Conservation (phyloP, 2,113 vertebrate genomes). For the Pelmatolapia mariae region DNA sequence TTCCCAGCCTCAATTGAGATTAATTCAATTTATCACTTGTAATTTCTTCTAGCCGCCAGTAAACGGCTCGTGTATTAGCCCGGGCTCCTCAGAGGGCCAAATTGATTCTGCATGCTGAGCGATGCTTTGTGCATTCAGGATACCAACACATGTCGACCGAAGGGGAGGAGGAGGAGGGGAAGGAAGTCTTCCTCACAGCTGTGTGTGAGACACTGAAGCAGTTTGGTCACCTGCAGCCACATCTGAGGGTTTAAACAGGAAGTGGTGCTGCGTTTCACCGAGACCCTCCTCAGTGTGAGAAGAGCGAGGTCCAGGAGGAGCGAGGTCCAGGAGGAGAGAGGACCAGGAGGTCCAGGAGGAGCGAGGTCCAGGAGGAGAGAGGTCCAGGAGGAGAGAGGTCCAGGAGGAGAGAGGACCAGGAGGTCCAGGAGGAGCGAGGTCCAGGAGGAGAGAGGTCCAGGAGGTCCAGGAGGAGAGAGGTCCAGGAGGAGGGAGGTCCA, state of each 20-base stretch:
- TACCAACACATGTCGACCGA: neutral
- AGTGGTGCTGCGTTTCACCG: neutral
- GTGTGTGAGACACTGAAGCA: neutral
- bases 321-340: fast-evolving
- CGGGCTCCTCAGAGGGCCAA: neutral
- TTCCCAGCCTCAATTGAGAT: neutral
- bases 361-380: fast-evolving
- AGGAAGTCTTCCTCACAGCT: neutral
- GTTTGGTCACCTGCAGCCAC: neutral
- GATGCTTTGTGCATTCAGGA: neutral
- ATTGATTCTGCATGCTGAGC: neutral
- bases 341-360: too few species aligned
- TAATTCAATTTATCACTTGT: constrained; percentile 24
- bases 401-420: fast-evolving
- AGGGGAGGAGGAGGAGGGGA: neutral
- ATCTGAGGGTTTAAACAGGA: neutral
- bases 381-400: fast-evolving
- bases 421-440: fast-evolving
- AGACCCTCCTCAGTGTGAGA: neutral
- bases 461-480: too few species aligned
- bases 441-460: fast-evolving
- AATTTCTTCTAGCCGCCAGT: neutral
- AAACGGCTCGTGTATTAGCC: neutral
- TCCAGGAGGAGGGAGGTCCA: neutral
- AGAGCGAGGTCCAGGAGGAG: neutral